A percentile compares a stretch with the other conserved stretches of the same genome.
Conservation (phyloP, 2,888 invertebrate species). For the Xylocampa areola region DNA sequence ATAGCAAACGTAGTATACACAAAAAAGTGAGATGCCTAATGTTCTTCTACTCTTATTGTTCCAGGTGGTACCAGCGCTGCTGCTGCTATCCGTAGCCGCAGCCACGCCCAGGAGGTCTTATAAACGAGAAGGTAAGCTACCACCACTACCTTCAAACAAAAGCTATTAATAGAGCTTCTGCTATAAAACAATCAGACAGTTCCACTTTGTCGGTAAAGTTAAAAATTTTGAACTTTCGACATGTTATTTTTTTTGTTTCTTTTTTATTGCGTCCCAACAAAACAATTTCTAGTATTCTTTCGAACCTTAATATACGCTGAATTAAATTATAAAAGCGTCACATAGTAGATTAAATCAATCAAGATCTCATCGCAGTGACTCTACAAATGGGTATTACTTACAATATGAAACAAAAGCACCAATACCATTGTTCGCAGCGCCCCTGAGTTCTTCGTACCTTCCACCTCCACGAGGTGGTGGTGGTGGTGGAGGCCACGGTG, state of each 20-base stretch:
- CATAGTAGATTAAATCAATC: background rate
- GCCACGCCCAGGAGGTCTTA: slow-evolving; percentile 73
- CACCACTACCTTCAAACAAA: slow-evolving; percentile 4
- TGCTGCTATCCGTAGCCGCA: slow-evolving; percentile 68
- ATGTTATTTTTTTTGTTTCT: no score
- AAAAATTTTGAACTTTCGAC: no score
- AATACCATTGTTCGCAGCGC: slow-evolving; percentile 81
- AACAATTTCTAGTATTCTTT: no score
- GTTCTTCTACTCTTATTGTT: slow-evolving; percentile 53
- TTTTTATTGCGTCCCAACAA: no score
- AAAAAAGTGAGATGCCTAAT: slow-evolving; percentile 14
- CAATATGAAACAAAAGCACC: slow-evolving; percentile 50
- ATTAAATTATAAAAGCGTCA: no score
- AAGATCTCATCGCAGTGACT: slow-evolving; percentile 33
- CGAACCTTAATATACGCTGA: no score
- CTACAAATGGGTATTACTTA: slow-evolving; percentile 11
- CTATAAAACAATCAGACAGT: slow-evolving; percentile 10
- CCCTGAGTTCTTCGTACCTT: slow-evolving; percentile 89
- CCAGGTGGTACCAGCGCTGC: slow-evolving; percentile 74
- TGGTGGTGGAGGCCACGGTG: slow-evolving; percentile 44
- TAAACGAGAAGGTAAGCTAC: slow-evolving; percentile 81
- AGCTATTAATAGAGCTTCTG: slow-evolving; percentile 37
- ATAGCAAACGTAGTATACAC: no score
- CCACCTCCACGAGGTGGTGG: slow-evolving; percentile 84
- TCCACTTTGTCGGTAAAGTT: no score